Evolutionary conservation across 2,113 vertebrate genomes (phyloP).

Genomic region (Lepidiolamprologus cunningtoni): DNA sequence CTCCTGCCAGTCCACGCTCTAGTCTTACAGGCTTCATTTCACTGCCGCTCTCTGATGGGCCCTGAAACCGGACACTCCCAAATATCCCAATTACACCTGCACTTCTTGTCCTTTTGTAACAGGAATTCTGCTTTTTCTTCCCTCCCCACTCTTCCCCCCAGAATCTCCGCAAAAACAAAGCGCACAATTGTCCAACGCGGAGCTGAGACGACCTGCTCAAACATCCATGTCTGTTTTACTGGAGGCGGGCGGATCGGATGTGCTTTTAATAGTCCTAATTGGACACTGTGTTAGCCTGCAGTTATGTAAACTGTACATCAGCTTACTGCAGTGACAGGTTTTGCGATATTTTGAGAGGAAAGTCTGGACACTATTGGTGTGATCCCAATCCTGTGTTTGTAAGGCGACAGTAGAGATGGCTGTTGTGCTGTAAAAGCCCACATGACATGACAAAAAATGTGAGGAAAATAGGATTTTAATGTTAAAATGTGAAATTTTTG

Average conservation of each 20-base stretch:
- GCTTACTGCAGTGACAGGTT: background rate
- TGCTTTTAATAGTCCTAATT: constrained; percentile 59
- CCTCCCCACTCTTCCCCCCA: background rate
- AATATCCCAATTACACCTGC: constrained; percentile 93
- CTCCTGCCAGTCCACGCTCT: constrained; percentile 58
- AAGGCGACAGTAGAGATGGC: background rate
- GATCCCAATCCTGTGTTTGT: background rate
- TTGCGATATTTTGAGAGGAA: background rate
- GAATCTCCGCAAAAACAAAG: constrained; percentile 70
- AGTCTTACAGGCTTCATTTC: constrained; percentile 84
- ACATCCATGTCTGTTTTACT: constrained; percentile 67
- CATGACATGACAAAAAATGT: background rate
- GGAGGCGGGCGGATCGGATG: constrained; percentile 37
- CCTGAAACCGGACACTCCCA: constrained; percentile 81
- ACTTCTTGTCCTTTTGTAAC: constrained; percentile 88
- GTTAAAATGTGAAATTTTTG: background rate
- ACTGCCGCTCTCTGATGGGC: constrained; percentile 74
- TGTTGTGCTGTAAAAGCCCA: background rate
- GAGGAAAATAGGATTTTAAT: background rate
- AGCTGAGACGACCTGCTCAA: constrained; percentile 53
- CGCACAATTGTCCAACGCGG: constrained; percentile 67
- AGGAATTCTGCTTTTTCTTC: constrained; percentile 55
- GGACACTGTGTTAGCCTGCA: constrained; percentile 19
- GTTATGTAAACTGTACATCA: constrained; percentile 27
- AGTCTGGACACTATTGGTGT: background rate